Evolutionary conservation across 37 sponge, comb jelly and placozoan genomes (phyloP), one percentile per base, ranked within the genome.

Genomic region (Oopsacas minuta): DNA sequence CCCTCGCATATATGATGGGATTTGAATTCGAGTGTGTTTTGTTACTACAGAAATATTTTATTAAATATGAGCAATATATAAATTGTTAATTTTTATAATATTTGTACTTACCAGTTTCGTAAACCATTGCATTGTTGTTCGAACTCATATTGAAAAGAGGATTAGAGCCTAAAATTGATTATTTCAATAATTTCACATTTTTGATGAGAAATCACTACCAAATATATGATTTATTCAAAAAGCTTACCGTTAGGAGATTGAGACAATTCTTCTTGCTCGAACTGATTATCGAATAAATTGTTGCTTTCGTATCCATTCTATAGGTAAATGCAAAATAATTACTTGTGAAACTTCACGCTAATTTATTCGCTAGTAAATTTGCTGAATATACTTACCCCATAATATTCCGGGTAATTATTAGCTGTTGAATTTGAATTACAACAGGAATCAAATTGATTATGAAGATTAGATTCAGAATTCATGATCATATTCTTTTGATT

Each of bases 121-220:
- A 61, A n/a, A 61, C 75, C 75, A 61, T 61, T n/a, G 75, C 75
- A 34, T 61, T 61, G 30, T 61, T 61, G 75, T 61, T 61, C 75
- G 75, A 61, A 12, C 75, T 61, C 75, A n/a, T n/a, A 61, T 61
- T 61, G 75, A 61, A 61, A 3, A 61, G 75, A 5, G 7, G 75
- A 12, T 61, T 61, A 61, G 75, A 61, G 30, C 75, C 75, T 61
- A 61, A 61, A 61, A 25, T 32, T 61, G 30, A 61, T 61, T 61
- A 25, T 61, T 61, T 61, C 22, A 61, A 61, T 61, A 61, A 25
- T 61, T 61, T 32, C 7, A 5, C 3, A 12, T 25, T 61, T 10
- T 10, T 61, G 30, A 25, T 61, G 22, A 20, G 20, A 17, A 42
- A 42, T 42, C 49, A 42, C 49, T 42, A 42, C 49, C 8, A 15